Percentiles rank a stretch among this genome's conserved stretches.
Conservation (phyloP, 2,888 invertebrate genomes). For the Catocala nupta region DNA sequence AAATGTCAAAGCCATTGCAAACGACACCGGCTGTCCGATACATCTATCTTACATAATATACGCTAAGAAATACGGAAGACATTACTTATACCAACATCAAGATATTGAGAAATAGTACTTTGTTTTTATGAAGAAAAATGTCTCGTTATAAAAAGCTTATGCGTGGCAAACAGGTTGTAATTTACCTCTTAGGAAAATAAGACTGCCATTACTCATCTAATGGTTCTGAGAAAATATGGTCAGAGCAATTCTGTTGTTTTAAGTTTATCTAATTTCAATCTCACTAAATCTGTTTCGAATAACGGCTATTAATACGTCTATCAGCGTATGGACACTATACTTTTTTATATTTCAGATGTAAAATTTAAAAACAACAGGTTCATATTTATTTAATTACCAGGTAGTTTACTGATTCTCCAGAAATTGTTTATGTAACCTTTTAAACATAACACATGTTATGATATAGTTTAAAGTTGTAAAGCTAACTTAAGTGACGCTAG, state of each 20-base stretch:
- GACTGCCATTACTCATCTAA: neutral
- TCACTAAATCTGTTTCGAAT: too few relatives aligned
- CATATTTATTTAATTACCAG: too few relatives aligned
- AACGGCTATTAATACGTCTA: too few relatives aligned
- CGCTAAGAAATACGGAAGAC: constrained; percentile 23
- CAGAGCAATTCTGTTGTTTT: neutral
- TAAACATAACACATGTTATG: too few relatives aligned
- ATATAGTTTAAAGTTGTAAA: too few relatives aligned
- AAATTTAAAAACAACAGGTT: too few relatives aligned
- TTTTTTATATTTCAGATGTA: too few relatives aligned
- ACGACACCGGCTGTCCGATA: constrained; percentile 20
- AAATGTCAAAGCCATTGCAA: constrained; percentile 31
- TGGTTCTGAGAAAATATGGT: neutral
- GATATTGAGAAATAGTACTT: constrained; percentile 2
- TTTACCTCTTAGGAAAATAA: constrained; percentile 4
- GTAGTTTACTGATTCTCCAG: too few relatives aligned
- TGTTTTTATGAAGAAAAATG: neutral
- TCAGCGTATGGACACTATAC: too few relatives aligned
- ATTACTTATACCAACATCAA: neutral
- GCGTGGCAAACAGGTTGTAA: constrained; percentile 1
- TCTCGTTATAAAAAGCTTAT: neutral
- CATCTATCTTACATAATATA: constrained; percentile 9
- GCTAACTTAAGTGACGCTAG: too few relatives aligned
- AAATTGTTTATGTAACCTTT: too few relatives aligned
- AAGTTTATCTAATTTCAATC: too few relatives aligned